Conservation (phyloP, 1,140 invertebrate genomes). For the Neotoxoptera formosana region DNA sequence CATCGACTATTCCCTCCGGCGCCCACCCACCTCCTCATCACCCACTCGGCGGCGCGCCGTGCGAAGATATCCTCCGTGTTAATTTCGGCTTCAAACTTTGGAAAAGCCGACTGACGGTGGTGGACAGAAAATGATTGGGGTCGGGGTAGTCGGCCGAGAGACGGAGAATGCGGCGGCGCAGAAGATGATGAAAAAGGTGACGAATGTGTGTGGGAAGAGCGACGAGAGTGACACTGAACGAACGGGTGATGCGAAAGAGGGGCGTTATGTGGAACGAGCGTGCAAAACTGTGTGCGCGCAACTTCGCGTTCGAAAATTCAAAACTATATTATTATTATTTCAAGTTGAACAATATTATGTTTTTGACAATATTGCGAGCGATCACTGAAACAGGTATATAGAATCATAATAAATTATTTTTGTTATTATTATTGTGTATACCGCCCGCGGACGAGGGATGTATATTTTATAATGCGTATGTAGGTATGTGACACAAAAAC, state of each 20-base stretch:
- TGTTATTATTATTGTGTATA: no score
- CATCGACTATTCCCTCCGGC: no score
- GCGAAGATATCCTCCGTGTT: background rate
- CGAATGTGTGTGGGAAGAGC: background rate
- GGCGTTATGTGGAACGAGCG: background rate
- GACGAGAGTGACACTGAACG: background rate
- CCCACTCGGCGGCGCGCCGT: background rate
- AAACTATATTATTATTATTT: background rate
- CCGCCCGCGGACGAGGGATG: no score
- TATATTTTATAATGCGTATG: no score
- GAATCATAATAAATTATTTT: background rate
- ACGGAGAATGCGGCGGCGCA: background rate
- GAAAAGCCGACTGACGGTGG: background rate
- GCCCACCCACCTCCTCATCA: background rate
- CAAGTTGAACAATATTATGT: background rate
- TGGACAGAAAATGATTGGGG: background rate
- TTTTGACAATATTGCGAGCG: background rate
- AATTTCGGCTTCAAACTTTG: slow-evolving; percentile 21
- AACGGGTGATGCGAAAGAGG: background rate
- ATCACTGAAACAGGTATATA: background rate
- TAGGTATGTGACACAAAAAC: background rate
- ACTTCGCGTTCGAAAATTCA: slow-evolving; percentile 13
- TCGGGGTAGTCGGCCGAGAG: background rate
- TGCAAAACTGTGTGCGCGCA: no score
- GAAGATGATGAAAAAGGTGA: background rate